Conservation (phyloP, 2,113 vertebrate species). For the Callipepla squamata region DNA sequence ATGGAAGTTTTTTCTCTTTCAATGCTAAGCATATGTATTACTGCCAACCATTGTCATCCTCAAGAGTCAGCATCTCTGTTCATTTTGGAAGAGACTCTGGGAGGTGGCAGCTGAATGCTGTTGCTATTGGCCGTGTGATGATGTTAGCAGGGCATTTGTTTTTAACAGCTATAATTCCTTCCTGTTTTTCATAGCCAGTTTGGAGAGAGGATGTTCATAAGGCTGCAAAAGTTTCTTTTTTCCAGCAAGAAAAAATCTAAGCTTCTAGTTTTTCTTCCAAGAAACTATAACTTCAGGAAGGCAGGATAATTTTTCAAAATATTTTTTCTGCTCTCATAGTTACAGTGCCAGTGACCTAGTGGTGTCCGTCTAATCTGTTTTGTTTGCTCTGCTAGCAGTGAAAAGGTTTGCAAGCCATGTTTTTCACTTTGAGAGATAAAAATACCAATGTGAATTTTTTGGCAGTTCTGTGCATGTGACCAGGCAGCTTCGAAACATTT, state of each 20-base stretch:
- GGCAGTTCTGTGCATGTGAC: conserved; percentile 1
- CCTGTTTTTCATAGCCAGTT: conserved; percentile 12
- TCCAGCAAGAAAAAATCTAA: neutral
- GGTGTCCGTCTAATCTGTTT: neutral
- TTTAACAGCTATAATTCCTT: conserved; percentile 18
- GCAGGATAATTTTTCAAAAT: conserved; percentile 21
- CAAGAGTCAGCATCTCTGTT: neutral
- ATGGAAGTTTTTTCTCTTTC: neutral
- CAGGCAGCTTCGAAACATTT: conserved; percentile 4
- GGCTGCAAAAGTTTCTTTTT: neutral
- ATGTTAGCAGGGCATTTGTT: neutral
- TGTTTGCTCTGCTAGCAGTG: neutral
- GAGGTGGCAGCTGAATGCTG: neutral
- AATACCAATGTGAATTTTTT: conserved; percentile 37
- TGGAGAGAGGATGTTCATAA: neutral
- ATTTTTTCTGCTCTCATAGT: neutral
- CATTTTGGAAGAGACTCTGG: neutral
- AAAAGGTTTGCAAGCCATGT: neutral
- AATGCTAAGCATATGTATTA: neutral
- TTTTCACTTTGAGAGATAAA: conserved; percentile 34
- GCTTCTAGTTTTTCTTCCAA: neutral
- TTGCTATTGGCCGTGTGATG: neutral
- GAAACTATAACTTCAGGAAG: neutral
- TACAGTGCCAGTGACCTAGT: neutral
- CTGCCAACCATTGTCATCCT: conserved; percentile 6